Evolutionary conservation across 2,888 invertebrate species (phyloP).

Genomic region (Chrysodeixis includens): DNA sequence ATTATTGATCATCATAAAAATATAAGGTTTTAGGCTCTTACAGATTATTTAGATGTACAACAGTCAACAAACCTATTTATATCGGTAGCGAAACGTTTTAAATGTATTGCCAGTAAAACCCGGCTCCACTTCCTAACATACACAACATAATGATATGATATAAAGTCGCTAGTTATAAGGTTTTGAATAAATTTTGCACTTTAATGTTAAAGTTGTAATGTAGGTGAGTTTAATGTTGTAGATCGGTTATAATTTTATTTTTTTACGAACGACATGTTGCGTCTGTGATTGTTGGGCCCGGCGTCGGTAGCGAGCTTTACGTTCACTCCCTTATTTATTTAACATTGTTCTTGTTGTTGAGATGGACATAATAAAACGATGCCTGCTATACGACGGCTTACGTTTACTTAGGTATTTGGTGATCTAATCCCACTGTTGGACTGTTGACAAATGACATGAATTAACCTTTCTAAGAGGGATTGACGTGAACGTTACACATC

Average conservation of each 20-base stretch:
- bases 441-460: conserved; percentile 6
- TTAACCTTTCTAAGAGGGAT: conserved; percentile 12
- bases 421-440: conserved; percentile 5
- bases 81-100: conserved; percentile 28
- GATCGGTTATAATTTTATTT: conserved; percentile 74
- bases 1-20: conserved; percentile 25
- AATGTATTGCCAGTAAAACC: conserved; percentile 28
- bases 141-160: conserved; percentile 38
- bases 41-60: conserved; percentile 11
- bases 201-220: conserved; percentile 65
- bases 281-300: conserved; percentile 68
- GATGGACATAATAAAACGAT: neutral
- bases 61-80: conserved; percentile 11
- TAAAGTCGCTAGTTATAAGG: conserved; percentile 48
- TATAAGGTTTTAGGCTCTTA: conserved; percentile 21
- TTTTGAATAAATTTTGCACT: conserved; percentile 74
- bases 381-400: neutral
- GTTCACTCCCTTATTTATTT: conserved; percentile 42
- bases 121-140: conserved; percentile 28
- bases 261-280: conserved; percentile 64
- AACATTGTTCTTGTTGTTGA: conserved; percentile 18
- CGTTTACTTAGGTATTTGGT: neutral
- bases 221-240: conserved; percentile 68
- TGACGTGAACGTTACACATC: conserved; percentile 26
- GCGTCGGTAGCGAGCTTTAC: conserved; percentile 52